phyloP scores from a whole-genome alignment of 1,140 invertebrate species.

The Thaumetopoea pityocampa region DNA sequence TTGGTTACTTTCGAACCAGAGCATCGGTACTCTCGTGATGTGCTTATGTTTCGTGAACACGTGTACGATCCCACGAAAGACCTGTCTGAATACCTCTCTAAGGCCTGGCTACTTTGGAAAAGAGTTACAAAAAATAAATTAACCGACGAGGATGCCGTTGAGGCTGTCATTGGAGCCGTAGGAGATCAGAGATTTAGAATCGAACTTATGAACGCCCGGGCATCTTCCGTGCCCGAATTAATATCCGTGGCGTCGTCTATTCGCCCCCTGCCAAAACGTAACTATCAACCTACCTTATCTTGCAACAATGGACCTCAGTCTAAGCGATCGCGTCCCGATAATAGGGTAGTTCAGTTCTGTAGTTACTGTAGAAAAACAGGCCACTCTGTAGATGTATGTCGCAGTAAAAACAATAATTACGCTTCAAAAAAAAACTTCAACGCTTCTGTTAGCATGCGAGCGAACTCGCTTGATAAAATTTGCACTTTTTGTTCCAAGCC shows the following conservation, averaged over 20 bases:
- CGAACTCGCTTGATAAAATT: not conserved
- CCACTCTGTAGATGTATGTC: conserved; percentile 1
- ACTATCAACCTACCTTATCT: not conserved
- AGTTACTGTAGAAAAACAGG: conserved; percentile 14
- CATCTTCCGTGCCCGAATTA: conserved; percentile 25
- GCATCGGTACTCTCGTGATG: conserved; percentile 29
- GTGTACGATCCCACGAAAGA: conserved; percentile 18
- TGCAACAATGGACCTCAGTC: conserved; percentile 4
- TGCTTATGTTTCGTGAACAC: conserved; percentile 31
- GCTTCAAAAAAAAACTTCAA: not conserved
- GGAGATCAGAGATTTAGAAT: conserved; percentile 24
- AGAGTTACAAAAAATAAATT: conserved; percentile 26
- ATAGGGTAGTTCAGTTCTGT: too few relatives aligned
- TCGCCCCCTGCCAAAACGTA: conserved; percentile 14
- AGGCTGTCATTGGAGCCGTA: conserved; percentile 24
- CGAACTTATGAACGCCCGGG: conserved; percentile 24
- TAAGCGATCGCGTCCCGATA: too few relatives aligned
- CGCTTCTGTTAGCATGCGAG: not conserved
- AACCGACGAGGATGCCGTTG: conserved; percentile 16
- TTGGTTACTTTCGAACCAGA: conserved; percentile 32
- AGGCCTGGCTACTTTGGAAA: conserved; percentile 22
- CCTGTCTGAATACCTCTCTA: conserved; percentile 20
- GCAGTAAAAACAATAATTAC: not conserved
- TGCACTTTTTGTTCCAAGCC: conserved; percentile 9
- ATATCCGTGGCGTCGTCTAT: conserved; percentile 30